Percentiles rank a stretch among this genome's conserved stretches.
phyloP scores from a whole-genome alignment of 1,140 invertebrate species.

The Caenorhabditis tropicalis region DNA sequence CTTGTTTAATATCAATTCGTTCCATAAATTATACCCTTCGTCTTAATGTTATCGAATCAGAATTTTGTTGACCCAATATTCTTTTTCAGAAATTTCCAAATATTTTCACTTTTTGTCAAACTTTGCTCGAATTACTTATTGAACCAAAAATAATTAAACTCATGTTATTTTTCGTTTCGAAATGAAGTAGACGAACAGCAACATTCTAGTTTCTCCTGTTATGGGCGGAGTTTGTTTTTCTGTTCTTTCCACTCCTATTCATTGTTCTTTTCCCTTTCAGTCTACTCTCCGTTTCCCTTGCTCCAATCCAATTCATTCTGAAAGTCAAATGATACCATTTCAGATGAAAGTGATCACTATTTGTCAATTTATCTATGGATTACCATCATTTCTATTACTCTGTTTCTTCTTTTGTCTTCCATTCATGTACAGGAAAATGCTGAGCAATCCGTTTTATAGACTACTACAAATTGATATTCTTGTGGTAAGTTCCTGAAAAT shows the following conservation, averaged over 20 bases:
- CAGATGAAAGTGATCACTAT: conserved; percentile 1
- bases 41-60: too few relatives aligned
- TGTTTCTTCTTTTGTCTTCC: not conserved
- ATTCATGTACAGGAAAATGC: not conserved
- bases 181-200: not conserved
- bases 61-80: too few relatives aligned
- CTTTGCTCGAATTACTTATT: too few relatives aligned
- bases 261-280: not conserved
- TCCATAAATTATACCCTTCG: too few relatives aligned
- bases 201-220: not conserved
- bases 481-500: not conserved
- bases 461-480: not conserved
- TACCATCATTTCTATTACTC: not conserved
- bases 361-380: not conserved
- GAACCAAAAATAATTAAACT: too few relatives aligned
- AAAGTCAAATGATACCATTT: not conserved
- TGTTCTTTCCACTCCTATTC: not conserved
- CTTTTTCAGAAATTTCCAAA: too few relatives aligned
- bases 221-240: not conserved
- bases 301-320: not conserved
- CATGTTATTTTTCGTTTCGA: too few relatives aligned
- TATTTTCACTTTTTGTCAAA: too few relatives aligned
- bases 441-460: conserved; percentile 19
- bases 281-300: not conserved
- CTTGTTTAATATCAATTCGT: too few relatives aligned